phyloP scores from a whole-genome alignment of 2,113 vertebrate species.

The Columbina picui region DNA sequence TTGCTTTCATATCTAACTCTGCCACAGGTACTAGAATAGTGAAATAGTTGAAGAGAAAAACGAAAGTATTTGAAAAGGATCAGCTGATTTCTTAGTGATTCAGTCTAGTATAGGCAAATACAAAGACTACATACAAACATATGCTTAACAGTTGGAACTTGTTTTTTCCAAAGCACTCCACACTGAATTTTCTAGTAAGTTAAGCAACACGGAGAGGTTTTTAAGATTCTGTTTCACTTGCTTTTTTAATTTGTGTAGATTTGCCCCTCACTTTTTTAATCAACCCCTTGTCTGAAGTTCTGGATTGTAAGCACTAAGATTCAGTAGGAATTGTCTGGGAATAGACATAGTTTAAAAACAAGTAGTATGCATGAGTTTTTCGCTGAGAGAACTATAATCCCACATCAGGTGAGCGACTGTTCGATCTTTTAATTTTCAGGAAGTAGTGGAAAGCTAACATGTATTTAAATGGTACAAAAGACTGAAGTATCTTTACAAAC shows the following conservation, averaged over 20 bases:
- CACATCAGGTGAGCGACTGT: not conserved
- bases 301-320: not conserved
- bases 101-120: not conserved
- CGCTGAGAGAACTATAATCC: not conserved
- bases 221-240: not conserved
- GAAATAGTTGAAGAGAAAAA: not conserved
- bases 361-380: not conserved
- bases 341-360: not conserved
- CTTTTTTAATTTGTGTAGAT: not conserved
- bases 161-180: not conserved
- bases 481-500: not conserved
- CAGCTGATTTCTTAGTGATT: not conserved
- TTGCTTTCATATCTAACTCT: not conserved
- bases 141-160: not conserved
- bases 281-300: not conserved
- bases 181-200: not conserved
- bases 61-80: not conserved
- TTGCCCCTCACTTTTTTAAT: not conserved
- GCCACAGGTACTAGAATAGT: not conserved
- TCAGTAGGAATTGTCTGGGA: not conserved
- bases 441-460: not conserved
- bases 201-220: not conserved
- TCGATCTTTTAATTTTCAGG: not conserved
- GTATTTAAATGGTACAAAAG: not conserved
- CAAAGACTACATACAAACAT: rapidly evolving